Evolutionary conservation across 2,113 vertebrate species (phyloP).

Genomic region (Pluvianellus socialis): DNA sequence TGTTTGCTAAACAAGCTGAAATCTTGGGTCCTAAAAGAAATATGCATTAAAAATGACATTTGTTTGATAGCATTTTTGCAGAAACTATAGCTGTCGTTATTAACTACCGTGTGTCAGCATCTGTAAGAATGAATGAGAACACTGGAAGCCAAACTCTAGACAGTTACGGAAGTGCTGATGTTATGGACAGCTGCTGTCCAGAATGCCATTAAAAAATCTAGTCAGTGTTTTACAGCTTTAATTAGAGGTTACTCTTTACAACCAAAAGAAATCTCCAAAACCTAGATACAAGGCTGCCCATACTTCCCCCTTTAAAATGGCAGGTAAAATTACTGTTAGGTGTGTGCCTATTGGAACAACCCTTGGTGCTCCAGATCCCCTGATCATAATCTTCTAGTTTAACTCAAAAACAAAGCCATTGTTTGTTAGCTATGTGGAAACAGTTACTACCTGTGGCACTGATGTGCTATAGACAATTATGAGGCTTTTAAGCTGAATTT

Average conservation of each 20-base stretch:
- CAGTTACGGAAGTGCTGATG: not conserved
- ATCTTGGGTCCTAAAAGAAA: not conserved
- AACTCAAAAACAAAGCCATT: not conserved
- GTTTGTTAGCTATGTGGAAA: not conserved
- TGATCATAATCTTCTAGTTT: not conserved
- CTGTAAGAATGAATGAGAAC: not conserved
- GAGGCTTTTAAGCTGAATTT: not conserved
- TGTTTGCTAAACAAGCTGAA: constrained; percentile 3
- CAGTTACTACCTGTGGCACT: not conserved
- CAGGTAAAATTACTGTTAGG: not conserved
- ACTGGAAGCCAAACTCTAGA: not conserved
- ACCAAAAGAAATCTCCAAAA: not conserved
- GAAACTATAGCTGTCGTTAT: not conserved
- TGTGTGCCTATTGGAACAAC: not conserved
- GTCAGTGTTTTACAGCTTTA: not conserved
- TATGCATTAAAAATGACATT: not conserved
- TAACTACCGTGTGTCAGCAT: not conserved
- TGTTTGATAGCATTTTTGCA: not conserved
- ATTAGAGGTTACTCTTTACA: not conserved
- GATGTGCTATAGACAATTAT: not conserved
- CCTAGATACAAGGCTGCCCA: not conserved
- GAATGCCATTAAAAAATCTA: not conserved
- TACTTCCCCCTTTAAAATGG: not conserved
- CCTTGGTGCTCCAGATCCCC: not conserved
- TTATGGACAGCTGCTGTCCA: not conserved